Evolutionary conservation across 2,888 invertebrate species (phyloP).

Genomic region (Acrobasis repandana): DNA sequence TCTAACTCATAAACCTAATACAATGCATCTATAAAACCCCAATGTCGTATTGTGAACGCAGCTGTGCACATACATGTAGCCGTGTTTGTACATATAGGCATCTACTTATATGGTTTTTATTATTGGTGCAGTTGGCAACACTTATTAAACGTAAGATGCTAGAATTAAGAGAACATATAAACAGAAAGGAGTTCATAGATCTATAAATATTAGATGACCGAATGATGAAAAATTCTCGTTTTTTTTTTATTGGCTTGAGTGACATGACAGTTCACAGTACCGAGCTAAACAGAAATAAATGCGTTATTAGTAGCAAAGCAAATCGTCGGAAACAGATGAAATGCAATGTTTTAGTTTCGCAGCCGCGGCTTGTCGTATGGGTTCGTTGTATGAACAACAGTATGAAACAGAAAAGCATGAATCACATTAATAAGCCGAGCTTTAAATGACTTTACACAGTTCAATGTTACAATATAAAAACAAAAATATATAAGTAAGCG

Average conservation of each 20-base stretch:
- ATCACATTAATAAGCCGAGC: slow-evolving; percentile 31
- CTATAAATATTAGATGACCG: too few species aligned
- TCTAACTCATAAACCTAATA: slow-evolving; percentile 27
- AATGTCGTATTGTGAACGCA: slow-evolving; percentile 64
- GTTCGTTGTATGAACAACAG: slow-evolving; percentile 20
- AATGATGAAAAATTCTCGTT: too few species aligned
- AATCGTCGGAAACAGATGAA: slow-evolving; percentile 55
- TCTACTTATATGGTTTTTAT: neutral
- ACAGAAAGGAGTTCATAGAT: too few species aligned
- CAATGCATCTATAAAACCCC: slow-evolving; percentile 42
- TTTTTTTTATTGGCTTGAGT: too few species aligned
- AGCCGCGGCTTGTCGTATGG: slow-evolving; percentile 23
- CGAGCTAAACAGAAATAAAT: slow-evolving; percentile 46
- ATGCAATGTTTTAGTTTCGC: slow-evolving; percentile 52
- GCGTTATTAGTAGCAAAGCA: slow-evolving; percentile 67
- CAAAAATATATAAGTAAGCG: slow-evolving; percentile 24
- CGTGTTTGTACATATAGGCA: neutral
- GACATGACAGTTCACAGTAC: slow-evolving; percentile 28
- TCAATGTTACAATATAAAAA: slow-evolving; percentile 17
- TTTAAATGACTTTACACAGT: slow-evolving; percentile 12
- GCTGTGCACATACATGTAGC: slow-evolving; percentile 28
- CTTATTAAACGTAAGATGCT: too few species aligned
- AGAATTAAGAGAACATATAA: too few species aligned
- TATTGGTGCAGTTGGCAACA: too few species aligned
- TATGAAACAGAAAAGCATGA: slow-evolving; percentile 37